Evolutionary conservation across 2,888 invertebrate genomes (phyloP), one percentile per base, ranked within the genome.

Genomic region (Lepidonotus clava): DNA sequence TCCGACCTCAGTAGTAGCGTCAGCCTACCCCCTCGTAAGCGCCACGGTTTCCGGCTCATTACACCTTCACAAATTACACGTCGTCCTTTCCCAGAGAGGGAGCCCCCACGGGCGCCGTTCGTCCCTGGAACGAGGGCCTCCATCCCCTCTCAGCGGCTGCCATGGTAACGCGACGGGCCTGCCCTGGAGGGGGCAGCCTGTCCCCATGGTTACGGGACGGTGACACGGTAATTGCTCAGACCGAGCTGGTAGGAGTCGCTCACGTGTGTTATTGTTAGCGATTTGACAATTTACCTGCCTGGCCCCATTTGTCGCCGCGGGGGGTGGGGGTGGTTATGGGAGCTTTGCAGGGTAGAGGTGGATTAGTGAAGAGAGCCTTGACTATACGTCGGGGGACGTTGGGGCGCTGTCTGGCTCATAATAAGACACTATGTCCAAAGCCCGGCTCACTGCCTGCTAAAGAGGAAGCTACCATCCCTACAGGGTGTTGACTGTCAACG

Each of bases 211-310:
- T 61, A 61, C 61, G 4, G 28, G 61, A n/a, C 28, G 71, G 36
- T 36, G 71, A 38, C 71, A 36, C 36, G 36, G 71, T 71, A 71
- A 71, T 71, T 71, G 71, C 36, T 38, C 71, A 18, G 38, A 24
- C 36, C 36, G 61, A 28, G 24, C 28, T 61, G 28, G 28, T 28
- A 24, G 18, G 61, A 24, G 61, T 61, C 61, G 28, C 71, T 71
- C 71, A 36, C 36, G 38, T 36, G 36, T 71, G 71, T 34, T 71
- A 71, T 71, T 71, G 71, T 38, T 71, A 38, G 36, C 38, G 71
- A 71, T 71, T 71, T 34, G 71, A 71, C 38, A 71, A 71, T 71
- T 71, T 71, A 71, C 38, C 71, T 36, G 71, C 24, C 61, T 28
- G 46, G 61, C 61, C 61, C 61, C 24, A 61, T n/a, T 56, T 61